Percentiles rank a stretch among this genome's conserved stretches.
Evolutionary conservation across 1,140 invertebrate genomes (phyloP).

Genomic region (Cotesia vestalis): DNA sequence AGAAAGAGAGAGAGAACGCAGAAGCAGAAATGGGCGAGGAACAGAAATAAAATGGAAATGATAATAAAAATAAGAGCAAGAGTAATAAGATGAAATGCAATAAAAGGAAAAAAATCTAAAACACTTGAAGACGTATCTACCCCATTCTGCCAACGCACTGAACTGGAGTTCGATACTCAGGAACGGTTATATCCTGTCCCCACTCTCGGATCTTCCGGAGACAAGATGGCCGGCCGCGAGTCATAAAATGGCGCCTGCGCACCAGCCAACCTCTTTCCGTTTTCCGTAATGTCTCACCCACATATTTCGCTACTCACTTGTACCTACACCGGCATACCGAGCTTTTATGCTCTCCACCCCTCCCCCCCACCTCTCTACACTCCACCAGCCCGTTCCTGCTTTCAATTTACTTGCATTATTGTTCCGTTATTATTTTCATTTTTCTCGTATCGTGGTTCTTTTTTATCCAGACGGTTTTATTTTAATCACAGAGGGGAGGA

Average conservation of each 20-base stretch:
- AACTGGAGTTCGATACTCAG: constrained; percentile 57
- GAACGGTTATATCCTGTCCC: constrained; percentile 59
- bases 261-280: constrained; percentile 36
- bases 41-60: neutral
- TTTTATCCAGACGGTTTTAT: neutral
- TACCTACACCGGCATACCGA: constrained; percentile 22
- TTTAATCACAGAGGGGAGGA: no score
- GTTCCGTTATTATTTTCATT: neutral
- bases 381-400: constrained; percentile 28
- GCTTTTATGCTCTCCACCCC: constrained; percentile 31
- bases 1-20: neutral
- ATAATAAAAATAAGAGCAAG: neutral
- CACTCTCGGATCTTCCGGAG: constrained; percentile 36
- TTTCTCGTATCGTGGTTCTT: neutral
- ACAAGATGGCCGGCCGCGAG: constrained; percentile 56
- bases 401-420: neutral
- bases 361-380: constrained; percentile 36
- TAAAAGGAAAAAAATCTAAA: neutral
- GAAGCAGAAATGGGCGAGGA: neutral
- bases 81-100: neutral
- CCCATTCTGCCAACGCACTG: constrained; percentile 48
- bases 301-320: constrained; percentile 21
- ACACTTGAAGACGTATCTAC: constrained; percentile 37
- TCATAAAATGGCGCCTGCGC: constrained; percentile 59
- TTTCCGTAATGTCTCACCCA: constrained; percentile 24